Evolutionary conservation across 2,797 vertebrate genomes (phyloP).

Genomic region (Zenarchopterus dispar): DNA sequence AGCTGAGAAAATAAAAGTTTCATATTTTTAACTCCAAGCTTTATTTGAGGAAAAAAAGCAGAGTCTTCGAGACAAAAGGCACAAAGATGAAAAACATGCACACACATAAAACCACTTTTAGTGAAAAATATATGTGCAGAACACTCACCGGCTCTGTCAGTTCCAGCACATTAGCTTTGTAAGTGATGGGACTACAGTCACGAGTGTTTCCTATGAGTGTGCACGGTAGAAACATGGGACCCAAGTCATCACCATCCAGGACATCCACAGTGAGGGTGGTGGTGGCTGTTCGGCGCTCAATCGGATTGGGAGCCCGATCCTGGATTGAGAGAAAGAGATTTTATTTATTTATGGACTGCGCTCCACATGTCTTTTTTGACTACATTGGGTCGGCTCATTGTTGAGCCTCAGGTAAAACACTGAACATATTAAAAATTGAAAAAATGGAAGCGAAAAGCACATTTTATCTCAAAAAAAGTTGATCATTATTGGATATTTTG

Average conservation of each 20-base stretch:
- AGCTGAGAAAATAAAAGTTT: constrained; percentile 12
- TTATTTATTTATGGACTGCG: neutral
- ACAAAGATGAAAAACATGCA: neutral
- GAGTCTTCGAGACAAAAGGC: too few relatives aligned
- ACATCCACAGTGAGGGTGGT: constrained; percentile 94
- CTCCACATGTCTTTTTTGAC: too few relatives aligned
- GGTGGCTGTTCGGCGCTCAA: constrained; percentile 89
- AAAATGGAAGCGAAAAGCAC: too few relatives aligned
- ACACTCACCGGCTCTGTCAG: constrained; percentile 87
- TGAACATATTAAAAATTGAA: too few relatives aligned
- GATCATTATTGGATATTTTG: too few relatives aligned
- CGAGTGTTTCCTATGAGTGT: constrained; percentile 89
- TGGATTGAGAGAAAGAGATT: constrained; percentile 52
- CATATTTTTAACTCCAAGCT: neutral
- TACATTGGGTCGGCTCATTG: too few relatives aligned
- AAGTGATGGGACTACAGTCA: constrained; percentile 93
- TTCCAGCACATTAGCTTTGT: constrained; percentile 89
- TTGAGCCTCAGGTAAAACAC: too few relatives aligned
- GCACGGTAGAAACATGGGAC: constrained; percentile 96
- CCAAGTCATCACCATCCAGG: constrained; percentile 95
- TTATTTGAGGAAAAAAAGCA: too few relatives aligned
- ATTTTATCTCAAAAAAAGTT: too few relatives aligned
- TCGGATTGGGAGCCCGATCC: constrained; percentile 92
- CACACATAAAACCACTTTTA: too few relatives aligned
- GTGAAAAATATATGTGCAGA: neutral